Base-by-base conservation (phyloP, 35 echinoderm and acorn worm species). In the Heliocidaris erythrogramma region DNA sequence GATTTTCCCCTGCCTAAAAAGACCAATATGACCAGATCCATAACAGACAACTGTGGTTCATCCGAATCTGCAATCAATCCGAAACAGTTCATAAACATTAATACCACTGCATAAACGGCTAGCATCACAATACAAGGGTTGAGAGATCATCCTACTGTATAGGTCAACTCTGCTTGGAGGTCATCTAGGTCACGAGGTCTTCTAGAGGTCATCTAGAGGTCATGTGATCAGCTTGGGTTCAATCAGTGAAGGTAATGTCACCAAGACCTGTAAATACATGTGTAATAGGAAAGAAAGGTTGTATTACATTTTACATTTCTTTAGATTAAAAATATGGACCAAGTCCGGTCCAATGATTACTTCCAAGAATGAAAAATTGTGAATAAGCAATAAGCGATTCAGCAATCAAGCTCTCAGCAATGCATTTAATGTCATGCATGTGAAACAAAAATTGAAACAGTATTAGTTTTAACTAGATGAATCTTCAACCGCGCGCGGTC, bases 181-280 rank as follows among this genome's bases (percentile, higher is more conserved):
- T 69, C 61, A 69, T 10, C 50, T 53, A 8, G 8, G 50, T 53
- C 50, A 6, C 8, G 50, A 7, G 2, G 27, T 5, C 17, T 27
- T 69, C 27, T 16, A 69, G 35, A 42, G 35, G 35, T 42, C 35
- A 42, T 42, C 65, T 18, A 5, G 17, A 78, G 10, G 86, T 89
- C 31, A 92, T 92, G 91, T 52, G n/a, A 92, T 59, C 49, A 92
- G 27, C n/a, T 92, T 92, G 16, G 91, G 91, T 5, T 92, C 91
- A 13, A 92, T 92, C 48, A 92, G 91, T 18, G 91, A 92, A 12
- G 91, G 50, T 24, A 92, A 59, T 17, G 91, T 92, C 91, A 92
- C 91, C 47, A 59, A 59, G 8, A 92, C 91, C 91, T 92, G 49
- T 17, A 92, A 13, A 7, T 18, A 59, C 1, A 30, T 32, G 29